Evolutionary conservation across 2,113 vertebrate genomes (phyloP).

Genomic region (Capra hircus): DNA sequence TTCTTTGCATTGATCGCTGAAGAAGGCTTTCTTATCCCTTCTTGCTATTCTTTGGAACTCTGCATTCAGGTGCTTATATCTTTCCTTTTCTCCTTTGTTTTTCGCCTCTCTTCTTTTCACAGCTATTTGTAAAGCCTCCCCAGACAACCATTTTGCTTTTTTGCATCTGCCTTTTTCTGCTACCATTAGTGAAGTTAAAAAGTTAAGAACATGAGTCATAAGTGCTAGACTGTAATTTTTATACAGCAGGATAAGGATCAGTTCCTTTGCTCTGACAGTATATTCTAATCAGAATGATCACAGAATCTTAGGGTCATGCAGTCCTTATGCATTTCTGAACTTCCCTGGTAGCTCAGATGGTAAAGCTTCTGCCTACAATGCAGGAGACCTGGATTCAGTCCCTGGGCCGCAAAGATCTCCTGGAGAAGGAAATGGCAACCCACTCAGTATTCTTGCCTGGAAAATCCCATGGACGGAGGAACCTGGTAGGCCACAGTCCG

Average conservation of each 20-base stretch:
- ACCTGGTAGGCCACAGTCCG: background rate
- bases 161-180: background rate
- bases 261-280: background rate
- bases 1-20: no score
- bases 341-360: background rate
- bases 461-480: background rate
- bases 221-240: background rate
- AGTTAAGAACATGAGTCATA: background rate
- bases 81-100: no score
- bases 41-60: no score
- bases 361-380: background rate
- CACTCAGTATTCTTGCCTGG: background rate
- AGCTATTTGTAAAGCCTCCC: no score
- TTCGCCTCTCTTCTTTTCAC: no score
- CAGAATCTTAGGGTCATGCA: background rate
- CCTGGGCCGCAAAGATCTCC: background rate
- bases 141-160: background rate
- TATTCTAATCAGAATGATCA: background rate
- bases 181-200: background rate
- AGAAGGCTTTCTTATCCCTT: no score
- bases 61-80: no score
- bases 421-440: background rate
- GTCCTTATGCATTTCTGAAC: background rate
- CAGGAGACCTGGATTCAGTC: background rate
- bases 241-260: background rate